These are phyloP conservation scores for Acrobasis suavella DNA, from an alignment of 2,888 invertebrate species.

Conservation along the genomic window DNA sequence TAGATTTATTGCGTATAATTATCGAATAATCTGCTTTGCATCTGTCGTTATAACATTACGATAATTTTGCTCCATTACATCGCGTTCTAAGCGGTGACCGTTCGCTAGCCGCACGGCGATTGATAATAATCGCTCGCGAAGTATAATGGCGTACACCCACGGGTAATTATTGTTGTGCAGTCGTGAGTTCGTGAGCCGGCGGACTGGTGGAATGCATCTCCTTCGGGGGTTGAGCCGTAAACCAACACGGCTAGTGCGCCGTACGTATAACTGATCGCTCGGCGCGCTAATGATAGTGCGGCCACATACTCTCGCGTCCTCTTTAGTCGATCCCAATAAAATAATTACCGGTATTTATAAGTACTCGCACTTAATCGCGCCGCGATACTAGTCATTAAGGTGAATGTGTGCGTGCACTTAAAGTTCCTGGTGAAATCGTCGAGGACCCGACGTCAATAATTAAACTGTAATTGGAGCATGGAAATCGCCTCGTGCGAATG, in stretches of 20 bases:
- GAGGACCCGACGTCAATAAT: slow-evolving; percentile 56
- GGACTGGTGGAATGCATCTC: slow-evolving; percentile 81
- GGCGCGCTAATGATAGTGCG: slow-evolving; percentile 79
- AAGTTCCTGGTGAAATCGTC: slow-evolving; percentile 61
- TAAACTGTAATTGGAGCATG: slow-evolving; percentile 53
- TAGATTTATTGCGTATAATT: slow-evolving; percentile 80
- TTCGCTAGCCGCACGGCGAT: slow-evolving; percentile 72
- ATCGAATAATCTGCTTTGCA: slow-evolving; percentile 81
- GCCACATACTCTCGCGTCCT: slow-evolving; percentile 65
- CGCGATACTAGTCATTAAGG: slow-evolving; percentile 61
- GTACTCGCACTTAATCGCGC: slow-evolving; percentile 68
- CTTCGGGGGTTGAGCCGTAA: slow-evolving; percentile 81
- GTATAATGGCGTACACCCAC: slow-evolving; percentile 83
- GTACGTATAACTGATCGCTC: slow-evolving; percentile 81
- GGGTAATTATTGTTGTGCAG: slow-evolving; percentile 82
- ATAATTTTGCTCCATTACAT: slow-evolving; percentile 80
- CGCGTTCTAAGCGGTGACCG: slow-evolving; percentile 78
- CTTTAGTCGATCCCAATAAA: slow-evolving; percentile 73
- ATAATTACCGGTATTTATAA: slow-evolving; percentile 79
- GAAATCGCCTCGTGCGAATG: slow-evolving; percentile 35
- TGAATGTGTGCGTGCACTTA: slow-evolving; percentile 52
- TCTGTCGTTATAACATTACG: slow-evolving; percentile 80
- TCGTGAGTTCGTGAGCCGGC: slow-evolving; percentile 81
- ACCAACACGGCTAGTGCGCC: slow-evolving; percentile 71
- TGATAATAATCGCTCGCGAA: slow-evolving; percentile 82